Evolutionary conservation across 2,797 vertebrate species (phyloP), one percentile per base, ranked within the genome.

Genomic region (Lepus oiostolus): DNA sequence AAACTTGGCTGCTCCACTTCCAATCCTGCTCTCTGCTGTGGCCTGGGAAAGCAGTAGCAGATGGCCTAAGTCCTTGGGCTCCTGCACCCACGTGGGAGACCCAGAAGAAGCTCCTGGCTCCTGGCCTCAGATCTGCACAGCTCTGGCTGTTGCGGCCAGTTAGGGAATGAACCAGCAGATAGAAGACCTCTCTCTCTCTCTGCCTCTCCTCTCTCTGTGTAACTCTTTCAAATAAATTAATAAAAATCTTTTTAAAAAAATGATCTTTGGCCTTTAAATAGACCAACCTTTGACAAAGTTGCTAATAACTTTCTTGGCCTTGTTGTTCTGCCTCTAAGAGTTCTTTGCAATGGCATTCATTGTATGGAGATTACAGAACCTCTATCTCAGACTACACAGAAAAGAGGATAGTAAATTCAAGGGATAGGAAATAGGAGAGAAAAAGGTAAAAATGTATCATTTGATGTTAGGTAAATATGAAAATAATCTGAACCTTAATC

Each of bases 331-430:
- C 63, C 62, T 76, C 35, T 95, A 85, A 80, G 72, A 50, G 47
- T 92, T 90, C 63, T 96, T 75, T 93, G 28, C 88, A 76, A 80
- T 87, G 84, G n/a, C 47, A 91, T 94, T 86, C 50, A 89, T 58
- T 74, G 54, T 93, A 79, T 87, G 77, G 68, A 83, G 72, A 93
- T 85, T 84, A 65, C 30, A 92, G 74, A 80, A 85, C n/a, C 94
- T 96, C 32, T 79, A 28, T 93, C 42, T 93, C 12, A 82, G 83
- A 88, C 82, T 92, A 54, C 26, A 67, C 24, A 80, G 77, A 92
- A 82, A 93, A 82, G 85, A 80, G 72, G 13, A 68, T 67, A 71
- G 85, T 95, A 92, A 90, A 85, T 92, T 91, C 32, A 77, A 60
- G 13, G 77, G 47, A 62, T 82, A 75, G 54, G 79, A 94, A 90